These are phyloP conservation scores for Mohoua ochrocephala DNA, from an alignment of 2,113 vertebrate genomes.

Conservation along the genomic window DNA sequence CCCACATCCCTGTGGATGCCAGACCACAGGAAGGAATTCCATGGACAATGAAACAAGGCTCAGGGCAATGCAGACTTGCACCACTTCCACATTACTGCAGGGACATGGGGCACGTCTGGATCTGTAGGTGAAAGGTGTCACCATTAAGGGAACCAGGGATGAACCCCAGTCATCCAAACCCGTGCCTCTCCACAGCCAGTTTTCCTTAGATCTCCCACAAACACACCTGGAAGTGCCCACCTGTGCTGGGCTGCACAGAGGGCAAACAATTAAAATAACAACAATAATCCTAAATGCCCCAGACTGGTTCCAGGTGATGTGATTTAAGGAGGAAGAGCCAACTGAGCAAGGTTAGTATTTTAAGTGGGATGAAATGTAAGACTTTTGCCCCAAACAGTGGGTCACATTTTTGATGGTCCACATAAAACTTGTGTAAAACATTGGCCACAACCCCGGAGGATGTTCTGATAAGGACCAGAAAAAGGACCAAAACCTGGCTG, in stretches of 20 bases:
- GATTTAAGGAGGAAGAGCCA: not conserved
- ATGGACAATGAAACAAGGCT: rapidly evolving
- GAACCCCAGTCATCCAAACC: rapidly evolving
- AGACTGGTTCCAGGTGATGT: rapidly evolving
- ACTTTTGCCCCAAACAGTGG: not conserved
- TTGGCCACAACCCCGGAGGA: rapidly evolving
- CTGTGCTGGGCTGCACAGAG: not conserved
- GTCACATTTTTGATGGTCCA: not conserved
- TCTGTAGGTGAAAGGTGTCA: not conserved
- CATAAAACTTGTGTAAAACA: not conserved
- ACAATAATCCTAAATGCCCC: not conserved
- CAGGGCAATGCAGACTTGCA: not conserved
- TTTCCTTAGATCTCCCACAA: not conserved
- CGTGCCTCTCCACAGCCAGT: rapidly evolving
- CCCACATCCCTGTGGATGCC: rapidly evolving
- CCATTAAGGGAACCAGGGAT: rapidly evolving
- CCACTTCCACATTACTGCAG: rapidly evolving
- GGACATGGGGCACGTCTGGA: not conserved
- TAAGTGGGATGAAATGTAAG: not conserved
- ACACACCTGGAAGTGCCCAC: not conserved
- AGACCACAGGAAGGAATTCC: rapidly evolving
- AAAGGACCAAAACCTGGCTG: not conserved
- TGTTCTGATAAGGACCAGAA: not conserved
- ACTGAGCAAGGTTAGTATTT: rapidly evolving
- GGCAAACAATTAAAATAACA: not conserved